These are phyloP conservation scores for Caerostris darwini DNA, from an alignment of 1,140 invertebrate genomes.

Conservation along the genomic window DNA sequence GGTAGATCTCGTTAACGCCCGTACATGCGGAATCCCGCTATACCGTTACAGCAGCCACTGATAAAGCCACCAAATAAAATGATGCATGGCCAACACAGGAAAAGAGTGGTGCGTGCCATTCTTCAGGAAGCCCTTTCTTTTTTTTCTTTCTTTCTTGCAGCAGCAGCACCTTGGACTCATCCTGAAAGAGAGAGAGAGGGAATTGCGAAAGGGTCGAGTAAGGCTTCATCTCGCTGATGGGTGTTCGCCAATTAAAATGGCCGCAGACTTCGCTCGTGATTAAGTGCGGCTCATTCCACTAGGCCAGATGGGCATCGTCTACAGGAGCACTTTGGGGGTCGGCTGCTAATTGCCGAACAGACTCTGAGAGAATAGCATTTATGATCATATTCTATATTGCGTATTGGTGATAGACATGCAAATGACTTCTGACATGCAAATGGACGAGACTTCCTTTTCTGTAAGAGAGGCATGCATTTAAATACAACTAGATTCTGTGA, in stretches of 20 bases:
- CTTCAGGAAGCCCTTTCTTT: not conserved
- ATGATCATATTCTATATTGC: too few relatives aligned
- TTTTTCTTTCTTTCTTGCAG: not conserved
- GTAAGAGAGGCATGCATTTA: too few relatives aligned
- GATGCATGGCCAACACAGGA: not conserved
- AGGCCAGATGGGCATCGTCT: conserved; percentile 67
- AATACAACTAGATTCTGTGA: too few relatives aligned
- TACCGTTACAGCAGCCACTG: not conserved
- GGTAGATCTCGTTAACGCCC: not conserved
- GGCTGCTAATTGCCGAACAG: not conserved
- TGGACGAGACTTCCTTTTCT: too few relatives aligned
- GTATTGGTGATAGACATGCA: too few relatives aligned
- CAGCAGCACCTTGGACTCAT: not conserved
- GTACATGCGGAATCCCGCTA: not conserved
- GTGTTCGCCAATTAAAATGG: conserved; percentile 74
- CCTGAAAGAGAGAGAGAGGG: not conserved
- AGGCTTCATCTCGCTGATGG: conserved; percentile 69
- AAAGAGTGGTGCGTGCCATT: not conserved
- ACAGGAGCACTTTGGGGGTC: not conserved
- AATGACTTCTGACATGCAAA: too few relatives aligned
- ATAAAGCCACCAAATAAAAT: not conserved
- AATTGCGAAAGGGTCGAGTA: conserved; percentile 20
- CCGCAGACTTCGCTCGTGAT: conserved; percentile 69
- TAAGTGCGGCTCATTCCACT: conserved; percentile 67
- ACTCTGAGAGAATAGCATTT: too few relatives aligned